These are phyloP conservation scores for Austrolebias charrua DNA, from an alignment of 2,797 vertebrate genomes.

Conservation along the genomic window DNA sequence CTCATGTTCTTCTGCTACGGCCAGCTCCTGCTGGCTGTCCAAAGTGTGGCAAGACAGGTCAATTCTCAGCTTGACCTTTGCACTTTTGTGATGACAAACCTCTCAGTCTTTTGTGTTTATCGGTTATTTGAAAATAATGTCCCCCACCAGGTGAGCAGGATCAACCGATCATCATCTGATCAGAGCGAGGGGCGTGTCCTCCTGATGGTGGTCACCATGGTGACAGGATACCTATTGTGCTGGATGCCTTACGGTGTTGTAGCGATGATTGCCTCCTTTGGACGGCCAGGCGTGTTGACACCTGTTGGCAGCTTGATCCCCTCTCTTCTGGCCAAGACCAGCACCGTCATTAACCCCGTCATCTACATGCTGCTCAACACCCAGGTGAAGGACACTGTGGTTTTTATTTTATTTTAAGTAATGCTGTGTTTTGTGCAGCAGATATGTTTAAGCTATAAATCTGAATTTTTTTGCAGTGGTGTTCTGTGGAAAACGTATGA, in stretches of 20 bases:
- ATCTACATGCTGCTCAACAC: conserved; percentile 78
- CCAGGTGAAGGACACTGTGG: conserved; percentile 51
- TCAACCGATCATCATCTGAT: conserved; percentile 23
- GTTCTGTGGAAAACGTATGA: too few species aligned
- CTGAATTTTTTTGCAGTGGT: too few species aligned
- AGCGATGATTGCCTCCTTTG: conserved; percentile 72
- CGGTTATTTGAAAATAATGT: background rate
- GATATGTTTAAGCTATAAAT: too few species aligned
- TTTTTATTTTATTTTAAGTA: too few species aligned
- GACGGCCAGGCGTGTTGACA: conserved; percentile 60
- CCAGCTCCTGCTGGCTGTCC: conserved; percentile 70
- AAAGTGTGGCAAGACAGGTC: conserved; percentile 34
- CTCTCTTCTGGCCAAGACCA: conserved; percentile 78
- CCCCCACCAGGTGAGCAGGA: conserved; percentile 27
- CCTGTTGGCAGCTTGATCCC: conserved; percentile 71
- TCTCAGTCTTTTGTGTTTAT: background rate
- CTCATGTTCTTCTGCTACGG: conserved; percentile 78
- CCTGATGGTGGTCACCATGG: conserved; percentile 75
- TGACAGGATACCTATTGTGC: conserved; percentile 77
- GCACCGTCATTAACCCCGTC: conserved; percentile 75
- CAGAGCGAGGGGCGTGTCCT: conserved; percentile 52
- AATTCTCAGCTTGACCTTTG: conserved; percentile 29
- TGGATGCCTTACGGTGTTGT: conserved; percentile 76
- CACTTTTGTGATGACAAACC: background rate
- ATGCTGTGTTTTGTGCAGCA: background rate